Evolutionary conservation across 1,140 invertebrate genomes (phyloP), one percentile per base, ranked within the genome.

Genomic region (Acromyrmex charruanus): DNA sequence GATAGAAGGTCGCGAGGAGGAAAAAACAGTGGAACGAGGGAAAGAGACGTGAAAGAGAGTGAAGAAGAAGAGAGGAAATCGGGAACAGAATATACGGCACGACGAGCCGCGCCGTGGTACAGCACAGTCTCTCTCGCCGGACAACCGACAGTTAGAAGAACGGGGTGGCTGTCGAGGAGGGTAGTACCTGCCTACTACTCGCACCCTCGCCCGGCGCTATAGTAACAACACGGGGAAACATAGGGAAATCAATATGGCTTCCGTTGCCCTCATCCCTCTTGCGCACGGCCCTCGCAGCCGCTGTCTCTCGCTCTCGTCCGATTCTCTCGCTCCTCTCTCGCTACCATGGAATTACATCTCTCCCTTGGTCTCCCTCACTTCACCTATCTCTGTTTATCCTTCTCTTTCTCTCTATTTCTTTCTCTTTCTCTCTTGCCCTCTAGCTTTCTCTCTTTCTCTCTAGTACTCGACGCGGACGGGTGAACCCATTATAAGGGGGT

Each of bases 181-280:
- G 88, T 88, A 91, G 91, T 91, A 92, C 91, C 91, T 93, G 91
- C 93, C 89, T 92, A 91, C 91, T 93, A 92, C 93, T 94, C 92
- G 93, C 92, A 92, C 93, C 92, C 93, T 93, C 93, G 91, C 86
- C 90, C 94, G 93, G 93, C 92, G 94, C 94, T 95, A 95, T 95
- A 95, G 94, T 95, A 95, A 95, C 95, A 95, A 95, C 94, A 95
- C 94, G 93, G 94, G 94, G 94, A 95, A 95, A 95, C 94, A 95
- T 95, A 95, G 95, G 95, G 95, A 95, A 95, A 95, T 95, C 95
- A 95, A 95, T 95, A 95, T 95, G 95, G 95, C 94, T 95, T 95
- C 95, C 95, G 94, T 94, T 94, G 92, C 92, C 93, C 94, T 94
- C 94, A 93, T 92, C 91, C 93, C 91, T 92, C 92, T 89, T 93